Conservation (phyloP, 1,140 invertebrate species). For the Paralvinella palmiformis region DNA sequence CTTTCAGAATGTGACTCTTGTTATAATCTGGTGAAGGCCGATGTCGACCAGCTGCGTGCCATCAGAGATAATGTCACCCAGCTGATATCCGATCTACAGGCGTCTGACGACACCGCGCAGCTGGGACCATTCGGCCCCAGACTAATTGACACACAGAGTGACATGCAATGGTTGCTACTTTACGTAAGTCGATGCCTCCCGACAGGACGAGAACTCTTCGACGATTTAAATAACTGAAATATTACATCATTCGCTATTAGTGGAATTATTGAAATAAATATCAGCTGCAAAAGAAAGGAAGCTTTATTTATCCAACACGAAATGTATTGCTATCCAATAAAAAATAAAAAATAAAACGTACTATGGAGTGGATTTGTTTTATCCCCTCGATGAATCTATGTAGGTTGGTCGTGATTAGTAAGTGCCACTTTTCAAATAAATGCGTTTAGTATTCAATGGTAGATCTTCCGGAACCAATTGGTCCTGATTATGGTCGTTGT, state of each 20-base stretch:
- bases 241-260: background rate
- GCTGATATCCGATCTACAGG: conserved; percentile 1
- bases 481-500: too few species aligned
- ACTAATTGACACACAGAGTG: background rate
- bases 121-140: conserved; percentile 12
- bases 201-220: too few species aligned
- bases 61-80: conserved; percentile 17
- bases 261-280: background rate
- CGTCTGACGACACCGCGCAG: background rate
- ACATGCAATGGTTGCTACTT: background rate
- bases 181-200: background rate
- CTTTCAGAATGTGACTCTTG: conserved; percentile 24
- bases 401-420: too few species aligned
- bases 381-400: too few species aligned
- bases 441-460: too few species aligned
- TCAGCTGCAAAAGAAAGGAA: background rate
- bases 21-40: conserved; percentile 17
- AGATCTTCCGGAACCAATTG: too few species aligned
- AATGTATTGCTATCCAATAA: too few species aligned
- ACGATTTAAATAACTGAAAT: background rate
- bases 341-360: too few species aligned
- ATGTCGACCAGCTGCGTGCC: conserved; percentile 11
- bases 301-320: too few species aligned
- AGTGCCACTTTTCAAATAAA: too few species aligned
- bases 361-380: too few species aligned